A percentile compares a stretch with the other conserved stretches of the same genome.
phyloP scores from a whole-genome alignment of 1,140 invertebrate species.

The Cyclina sinensis region DNA sequence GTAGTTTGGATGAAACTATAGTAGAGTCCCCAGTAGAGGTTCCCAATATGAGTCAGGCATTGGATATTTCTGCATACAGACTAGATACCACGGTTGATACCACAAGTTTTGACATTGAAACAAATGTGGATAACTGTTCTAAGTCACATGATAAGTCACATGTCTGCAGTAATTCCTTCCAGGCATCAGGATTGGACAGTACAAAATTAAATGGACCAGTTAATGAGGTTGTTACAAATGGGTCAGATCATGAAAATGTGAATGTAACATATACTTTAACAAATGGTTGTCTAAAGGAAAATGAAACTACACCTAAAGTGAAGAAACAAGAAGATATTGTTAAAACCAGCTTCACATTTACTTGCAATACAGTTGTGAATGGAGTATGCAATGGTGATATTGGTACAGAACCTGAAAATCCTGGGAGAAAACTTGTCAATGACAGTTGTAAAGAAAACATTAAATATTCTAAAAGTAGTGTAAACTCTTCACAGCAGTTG shows the following conservation, averaged over 20 bases:
- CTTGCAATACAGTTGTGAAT: not conserved
- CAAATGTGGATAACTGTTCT: constrained; percentile 25
- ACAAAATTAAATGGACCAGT: constrained; percentile 14
- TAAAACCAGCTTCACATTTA: constrained; percentile 18
- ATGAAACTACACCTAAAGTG: not conserved
- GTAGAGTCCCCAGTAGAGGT: not conserved
- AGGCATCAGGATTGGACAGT: not conserved
- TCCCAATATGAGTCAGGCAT: not conserved
- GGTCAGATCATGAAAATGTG: constrained; percentile 21
- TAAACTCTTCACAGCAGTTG: not conserved
- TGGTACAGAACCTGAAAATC: not conserved
- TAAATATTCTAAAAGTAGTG: not conserved
- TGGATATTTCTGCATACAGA: constrained; percentile 45
- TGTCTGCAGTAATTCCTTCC: not conserved
- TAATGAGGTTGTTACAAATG: not conserved
- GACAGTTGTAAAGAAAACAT: constrained; percentile 14
- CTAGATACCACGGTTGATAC: constrained; percentile 1
- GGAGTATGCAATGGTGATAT: constrained; percentile 52
- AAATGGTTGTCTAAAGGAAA: constrained; percentile 49
- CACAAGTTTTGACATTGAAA: constrained; percentile 20
- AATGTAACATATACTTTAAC: constrained; percentile 39
- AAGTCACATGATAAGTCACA: not conserved
- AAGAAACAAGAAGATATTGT: not conserved
- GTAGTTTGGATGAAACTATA: constrained; percentile 37
- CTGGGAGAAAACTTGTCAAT: not conserved